Percentiles rank a stretch among this genome's conserved stretches.
Conservation (phyloP, 2,113 vertebrate species). For the Cephalopterus ornatus region DNA sequence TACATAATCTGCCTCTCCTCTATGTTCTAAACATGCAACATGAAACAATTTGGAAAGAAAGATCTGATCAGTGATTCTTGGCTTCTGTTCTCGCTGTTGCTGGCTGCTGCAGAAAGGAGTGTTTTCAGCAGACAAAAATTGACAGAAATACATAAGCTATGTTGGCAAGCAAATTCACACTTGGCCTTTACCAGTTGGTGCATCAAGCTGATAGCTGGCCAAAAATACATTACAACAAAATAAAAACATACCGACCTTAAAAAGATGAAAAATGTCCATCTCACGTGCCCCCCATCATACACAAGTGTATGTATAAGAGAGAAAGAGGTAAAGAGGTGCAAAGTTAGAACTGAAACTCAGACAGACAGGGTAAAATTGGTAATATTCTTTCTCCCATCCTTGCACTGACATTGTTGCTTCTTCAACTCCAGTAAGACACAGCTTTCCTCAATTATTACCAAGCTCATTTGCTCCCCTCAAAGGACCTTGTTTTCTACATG, state of each 20-base stretch:
- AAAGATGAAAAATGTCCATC: not conserved
- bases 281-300: rapidly evolving
- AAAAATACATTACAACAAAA: constrained; percentile 27
- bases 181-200: constrained; percentile 64
- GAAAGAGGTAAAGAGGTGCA: not conserved
- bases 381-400: not conserved
- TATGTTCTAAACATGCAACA: constrained; percentile 17
- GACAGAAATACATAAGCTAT: constrained; percentile 50
- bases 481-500: not conserved
- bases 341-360: not conserved
- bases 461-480: not conserved
- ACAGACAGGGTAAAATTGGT: not conserved
- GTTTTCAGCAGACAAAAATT: constrained; percentile 54
- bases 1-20: not conserved
- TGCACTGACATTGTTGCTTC: not conserved
- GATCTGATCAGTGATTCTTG: constrained; percentile 43
- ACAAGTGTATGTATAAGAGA: rapidly evolving
- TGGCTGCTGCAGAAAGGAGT: constrained; percentile 50
- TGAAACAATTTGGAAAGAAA: constrained; percentile 42
- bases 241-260: not conserved
- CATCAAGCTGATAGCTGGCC: constrained; percentile 32
- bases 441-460: not conserved
- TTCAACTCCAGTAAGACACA: not conserved
- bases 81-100: not conserved
- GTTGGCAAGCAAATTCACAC: constrained; percentile 22